A percentile compares a stretch with the other conserved stretches of the same genome.
phyloP scores from a whole-genome alignment of 2,113 vertebrate genomes.

The Esox niger region DNA sequence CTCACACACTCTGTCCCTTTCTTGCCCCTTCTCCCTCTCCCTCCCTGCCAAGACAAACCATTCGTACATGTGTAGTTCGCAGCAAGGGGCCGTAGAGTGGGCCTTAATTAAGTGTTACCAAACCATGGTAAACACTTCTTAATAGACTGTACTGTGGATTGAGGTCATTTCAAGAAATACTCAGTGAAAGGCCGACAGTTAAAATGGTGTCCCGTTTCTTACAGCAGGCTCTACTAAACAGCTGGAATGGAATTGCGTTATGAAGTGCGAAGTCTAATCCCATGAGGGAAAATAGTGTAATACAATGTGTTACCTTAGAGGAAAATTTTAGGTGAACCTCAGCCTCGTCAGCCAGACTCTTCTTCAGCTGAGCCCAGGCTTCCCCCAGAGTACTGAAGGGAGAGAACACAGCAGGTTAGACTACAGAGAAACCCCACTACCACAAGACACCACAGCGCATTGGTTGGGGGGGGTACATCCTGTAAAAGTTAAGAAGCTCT shows the following conservation, averaged over 20 bases:
- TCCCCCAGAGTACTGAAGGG: slow-evolving; percentile 86
- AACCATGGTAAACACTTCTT: background rate
- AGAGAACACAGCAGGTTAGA: slow-evolving; percentile 23
- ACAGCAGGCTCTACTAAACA: background rate
- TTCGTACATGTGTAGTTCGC: background rate
- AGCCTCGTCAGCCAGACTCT: slow-evolving; percentile 92
- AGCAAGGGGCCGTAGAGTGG: background rate
- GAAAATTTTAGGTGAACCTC: slow-evolving; percentile 99
- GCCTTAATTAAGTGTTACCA: slow-evolving; percentile 4
- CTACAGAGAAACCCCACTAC: background rate
- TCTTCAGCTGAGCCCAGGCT: slow-evolving; percentile 94
- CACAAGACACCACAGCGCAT: background rate
- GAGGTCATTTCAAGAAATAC: background rate
- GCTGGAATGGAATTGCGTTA: background rate
- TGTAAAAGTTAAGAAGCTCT: background rate
- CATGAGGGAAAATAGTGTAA: background rate
- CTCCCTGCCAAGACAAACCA: slow-evolving; percentile 5
- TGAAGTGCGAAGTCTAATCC: background rate
- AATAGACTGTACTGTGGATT: background rate
- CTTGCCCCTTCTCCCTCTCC: background rate
- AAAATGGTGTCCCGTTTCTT: background rate
- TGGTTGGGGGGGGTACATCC: background rate
- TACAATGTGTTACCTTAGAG: slow-evolving; percentile 81
- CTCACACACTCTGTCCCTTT: background rate
- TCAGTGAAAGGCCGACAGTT: background rate